Evolutionary conservation across 2,888 invertebrate genomes (phyloP).

Genomic region (Perizoma flavofasciatum): DNA sequence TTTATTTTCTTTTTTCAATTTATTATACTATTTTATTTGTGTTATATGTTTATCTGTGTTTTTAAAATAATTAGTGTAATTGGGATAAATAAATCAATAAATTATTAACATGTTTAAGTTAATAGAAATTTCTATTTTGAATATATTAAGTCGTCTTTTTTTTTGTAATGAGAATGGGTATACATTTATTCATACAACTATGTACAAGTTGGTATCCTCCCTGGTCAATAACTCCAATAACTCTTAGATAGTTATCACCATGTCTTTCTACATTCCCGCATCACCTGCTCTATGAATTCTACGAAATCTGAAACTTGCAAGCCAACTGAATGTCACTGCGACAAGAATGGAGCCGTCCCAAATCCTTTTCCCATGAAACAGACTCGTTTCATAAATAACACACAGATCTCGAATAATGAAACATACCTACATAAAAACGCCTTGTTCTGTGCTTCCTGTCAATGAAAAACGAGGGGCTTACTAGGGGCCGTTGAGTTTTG

Average conservation of each 20-base stretch:
- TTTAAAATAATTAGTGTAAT: no score
- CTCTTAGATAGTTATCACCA: background rate
- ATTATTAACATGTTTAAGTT: no score
- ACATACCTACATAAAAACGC: conserved; percentile 68
- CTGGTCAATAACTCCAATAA: no score
- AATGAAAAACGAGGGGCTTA: conserved; percentile 53
- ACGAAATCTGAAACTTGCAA: conserved; percentile 28
- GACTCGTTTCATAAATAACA: conserved; percentile 62
- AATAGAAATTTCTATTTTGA: no score
- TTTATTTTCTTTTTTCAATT: no score
- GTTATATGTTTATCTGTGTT: no score
- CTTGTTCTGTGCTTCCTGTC: conserved; percentile 71
- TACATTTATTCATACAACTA: background rate
- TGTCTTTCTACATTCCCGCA: conserved; percentile 4
- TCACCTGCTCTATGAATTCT: conserved; percentile 18
- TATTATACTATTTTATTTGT: no score
- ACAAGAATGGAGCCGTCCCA: conserved; percentile 38
- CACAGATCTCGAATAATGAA: conserved; percentile 66
- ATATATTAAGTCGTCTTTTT: no score
- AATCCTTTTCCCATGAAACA: conserved; percentile 48
- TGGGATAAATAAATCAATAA: no score
- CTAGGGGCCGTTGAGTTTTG: no score
- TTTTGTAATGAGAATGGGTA: no score
- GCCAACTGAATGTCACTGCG: conserved; percentile 26
- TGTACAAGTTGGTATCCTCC: no score